A percentile compares a stretch with the other conserved stretches of the same genome.
Conservation (phyloP, 2,888 invertebrate species). For the Pomacea canaliculata region DNA sequence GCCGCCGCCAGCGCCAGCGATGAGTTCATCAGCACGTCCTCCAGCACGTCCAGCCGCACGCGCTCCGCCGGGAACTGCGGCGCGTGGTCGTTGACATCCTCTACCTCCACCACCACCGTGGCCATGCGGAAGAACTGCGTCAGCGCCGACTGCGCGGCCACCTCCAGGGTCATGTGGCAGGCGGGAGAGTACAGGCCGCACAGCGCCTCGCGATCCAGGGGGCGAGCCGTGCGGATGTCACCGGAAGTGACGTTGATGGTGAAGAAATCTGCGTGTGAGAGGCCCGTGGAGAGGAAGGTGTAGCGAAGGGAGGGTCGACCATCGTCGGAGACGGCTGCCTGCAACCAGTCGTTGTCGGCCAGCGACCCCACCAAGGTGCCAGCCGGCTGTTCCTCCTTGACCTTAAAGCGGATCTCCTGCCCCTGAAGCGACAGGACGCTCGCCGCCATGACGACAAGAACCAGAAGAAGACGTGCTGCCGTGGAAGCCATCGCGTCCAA, state of each 20-base stretch:
- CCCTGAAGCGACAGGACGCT: background rate
- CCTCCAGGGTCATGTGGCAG: conserved; percentile 35
- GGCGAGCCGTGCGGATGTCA: conserved; percentile 78
- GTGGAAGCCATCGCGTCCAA: no score
- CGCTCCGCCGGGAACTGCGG: conserved; percentile 6
- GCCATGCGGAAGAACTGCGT: conserved; percentile 74
- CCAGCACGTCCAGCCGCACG: conserved; percentile 7
- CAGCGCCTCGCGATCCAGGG: conserved; percentile 37
- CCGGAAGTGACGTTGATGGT: conserved; percentile 85
- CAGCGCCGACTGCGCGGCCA: conserved; percentile 37
- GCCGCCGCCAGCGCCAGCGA: conserved; percentile 15
- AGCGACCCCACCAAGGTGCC: conserved; percentile 52
- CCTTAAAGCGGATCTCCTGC: conserved; percentile 14
- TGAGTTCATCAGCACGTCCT: conserved; percentile 16
- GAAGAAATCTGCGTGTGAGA: conserved; percentile 75
- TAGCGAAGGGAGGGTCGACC: conserved; percentile 40
- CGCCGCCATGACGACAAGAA: background rate
- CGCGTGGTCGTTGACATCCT: conserved; percentile 21
- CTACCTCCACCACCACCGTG: conserved; percentile 12
- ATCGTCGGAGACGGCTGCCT: conserved; percentile 33
- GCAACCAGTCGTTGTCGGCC: conserved; percentile 66
- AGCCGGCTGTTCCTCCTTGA: conserved; percentile 49
- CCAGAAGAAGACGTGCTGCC: no score
- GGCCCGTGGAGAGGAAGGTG: conserved; percentile 36
- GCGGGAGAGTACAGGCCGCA: conserved; percentile 34